Base-by-base conservation (phyloP, 2,113 vertebrate species). In the Theropithecus gelada region DNA sequence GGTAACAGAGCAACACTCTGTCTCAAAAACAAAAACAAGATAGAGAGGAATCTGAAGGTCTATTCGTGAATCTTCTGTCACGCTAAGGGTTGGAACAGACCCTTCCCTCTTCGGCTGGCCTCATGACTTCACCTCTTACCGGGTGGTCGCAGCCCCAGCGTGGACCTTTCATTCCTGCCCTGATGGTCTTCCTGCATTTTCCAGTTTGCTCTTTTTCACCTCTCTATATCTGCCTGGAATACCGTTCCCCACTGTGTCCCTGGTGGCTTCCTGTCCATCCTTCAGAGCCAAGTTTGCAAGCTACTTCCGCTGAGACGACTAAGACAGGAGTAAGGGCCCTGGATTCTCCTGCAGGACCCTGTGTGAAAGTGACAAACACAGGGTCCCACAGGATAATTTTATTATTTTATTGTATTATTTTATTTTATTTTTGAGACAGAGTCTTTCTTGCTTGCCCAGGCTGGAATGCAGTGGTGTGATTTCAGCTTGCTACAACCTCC, bases 41-140 rank as follows among this genome's bases (percentile, higher is more conserved):
- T 48, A 50, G 30, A 68, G 43, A 78, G 13, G 7, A 23, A 30
- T 45, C 70, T 61, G 59, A 66, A 83, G 88, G 59, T 16, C 70
- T 94, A 8, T 13, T 45, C 78, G 25, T 5, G 1, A 52, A 6
- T 40, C 72, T 89, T 32, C 23, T 23, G 23, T 40, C 40, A 23
- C 3, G 9, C 17, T 48, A 25, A 32, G 14, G 32, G 38, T 2
- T 40, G 25, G 48, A 61, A 45, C 9, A 64, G 61, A 32, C 61
- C 35, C 52, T n/a, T 30, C 40, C n/a, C 64, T 5, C 38, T 30
- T 8, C 1, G 1, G 35, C 1, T 8, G 14, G 4, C 18, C 35
- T 70, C 76, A 8, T 1, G 32, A 27, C 45, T 48, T 50, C 38
- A 32, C 59, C 35, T 78, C 35, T n/a, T 8, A 25, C 43, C 38